Evolutionary conservation across 2,113 vertebrate species (phyloP).

Genomic region (Machaerirhynchus nigripectus): DNA sequence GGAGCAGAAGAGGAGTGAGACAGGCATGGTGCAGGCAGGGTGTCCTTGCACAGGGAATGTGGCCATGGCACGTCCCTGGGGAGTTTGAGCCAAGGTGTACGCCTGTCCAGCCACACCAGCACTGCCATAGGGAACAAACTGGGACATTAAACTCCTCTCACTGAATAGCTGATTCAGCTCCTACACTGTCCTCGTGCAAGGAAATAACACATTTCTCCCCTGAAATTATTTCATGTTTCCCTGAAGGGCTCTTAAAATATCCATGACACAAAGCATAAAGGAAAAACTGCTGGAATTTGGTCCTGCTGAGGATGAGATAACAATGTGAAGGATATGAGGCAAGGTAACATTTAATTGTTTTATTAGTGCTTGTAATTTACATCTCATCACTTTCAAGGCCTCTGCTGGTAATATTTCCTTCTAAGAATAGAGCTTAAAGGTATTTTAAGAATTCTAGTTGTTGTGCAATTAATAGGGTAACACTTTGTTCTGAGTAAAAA

Average conservation of each 20-base stretch:
- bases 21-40: fast-evolving
- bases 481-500: constrained; percentile 36
- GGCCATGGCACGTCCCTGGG: not conserved
- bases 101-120: not conserved
- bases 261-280: not conserved
- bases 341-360: not conserved
- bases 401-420: constrained; percentile 31
- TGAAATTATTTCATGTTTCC: not conserved
- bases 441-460: constrained; percentile 58
- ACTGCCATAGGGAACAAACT: fast-evolving
- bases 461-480: constrained; percentile 30
- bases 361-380: not conserved
- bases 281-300: not conserved
- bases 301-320: not conserved
- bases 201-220: not conserved
- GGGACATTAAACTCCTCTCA: not conserved
- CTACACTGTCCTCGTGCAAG: not conserved
- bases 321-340: not conserved
- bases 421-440: constrained; percentile 34
- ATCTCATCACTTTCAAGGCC: not conserved
- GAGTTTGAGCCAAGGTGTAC: not conserved
- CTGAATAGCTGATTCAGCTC: not conserved
- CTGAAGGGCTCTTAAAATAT: not conserved
- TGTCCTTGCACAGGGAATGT: not conserved
- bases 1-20: not conserved